These are phyloP conservation scores for Halictus quadricinctus DNA, from an alignment of 2,888 invertebrate species.

Conservation along the genomic window DNA sequence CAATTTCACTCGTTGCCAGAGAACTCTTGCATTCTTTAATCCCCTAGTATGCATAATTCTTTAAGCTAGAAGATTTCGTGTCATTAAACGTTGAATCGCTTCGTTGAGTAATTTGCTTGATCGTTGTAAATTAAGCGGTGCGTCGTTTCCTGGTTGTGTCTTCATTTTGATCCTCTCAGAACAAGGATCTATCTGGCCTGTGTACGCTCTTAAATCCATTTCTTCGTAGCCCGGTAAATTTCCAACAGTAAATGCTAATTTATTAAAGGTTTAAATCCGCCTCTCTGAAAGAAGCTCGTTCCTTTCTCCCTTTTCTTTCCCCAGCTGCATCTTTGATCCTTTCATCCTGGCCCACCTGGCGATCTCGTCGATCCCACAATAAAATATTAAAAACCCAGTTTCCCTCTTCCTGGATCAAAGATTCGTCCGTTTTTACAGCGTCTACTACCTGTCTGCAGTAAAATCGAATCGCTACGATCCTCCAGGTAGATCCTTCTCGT, in stretches of 20 bases:
- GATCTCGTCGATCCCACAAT: neutral
- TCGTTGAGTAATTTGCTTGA: neutral
- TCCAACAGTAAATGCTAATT: neutral
- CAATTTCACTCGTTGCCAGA: neutral
- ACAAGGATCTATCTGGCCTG: neutral
- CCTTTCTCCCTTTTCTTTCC: neutral
- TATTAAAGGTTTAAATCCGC: constrained; percentile 1
- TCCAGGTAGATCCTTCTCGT: neutral
- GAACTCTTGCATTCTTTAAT: neutral
- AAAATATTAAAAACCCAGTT: neutral
- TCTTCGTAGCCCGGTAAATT: neutral
- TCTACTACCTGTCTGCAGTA: neutral
- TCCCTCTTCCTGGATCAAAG: neutral
- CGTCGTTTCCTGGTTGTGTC: neutral
- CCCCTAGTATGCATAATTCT: neutral
- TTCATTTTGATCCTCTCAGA: neutral
- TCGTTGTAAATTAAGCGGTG: neutral
- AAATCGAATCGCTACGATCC: neutral
- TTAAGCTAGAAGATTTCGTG: neutral
- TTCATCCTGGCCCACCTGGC: neutral
- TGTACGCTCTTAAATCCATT: neutral
- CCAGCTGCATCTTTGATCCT: neutral
- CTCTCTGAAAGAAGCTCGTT: neutral
- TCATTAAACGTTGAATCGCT: neutral
- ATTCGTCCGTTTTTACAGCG: neutral